Conservation (phyloP, 2,797 vertebrate genomes). For the Chlorospingus flavigularis region DNA sequence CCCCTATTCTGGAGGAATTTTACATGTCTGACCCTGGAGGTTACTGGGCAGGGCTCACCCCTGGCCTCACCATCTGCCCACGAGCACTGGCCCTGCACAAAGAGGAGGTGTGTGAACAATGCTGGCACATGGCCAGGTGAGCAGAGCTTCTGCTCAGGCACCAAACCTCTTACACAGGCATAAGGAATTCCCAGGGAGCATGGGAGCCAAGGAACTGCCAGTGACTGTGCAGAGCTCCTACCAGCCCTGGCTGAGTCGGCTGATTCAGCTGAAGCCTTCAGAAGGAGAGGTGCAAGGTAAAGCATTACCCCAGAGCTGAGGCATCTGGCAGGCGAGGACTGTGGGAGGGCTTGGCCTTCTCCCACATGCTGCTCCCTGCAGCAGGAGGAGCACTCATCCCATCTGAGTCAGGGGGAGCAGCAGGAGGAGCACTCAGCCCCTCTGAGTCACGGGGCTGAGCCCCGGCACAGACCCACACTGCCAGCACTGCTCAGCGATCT, state of each 20-base stretch:
- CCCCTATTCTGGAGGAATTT: neutral
- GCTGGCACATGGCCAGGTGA: neutral
- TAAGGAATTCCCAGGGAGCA: neutral
- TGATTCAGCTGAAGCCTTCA: neutral
- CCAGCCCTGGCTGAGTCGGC: neutral
- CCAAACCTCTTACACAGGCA: rapidly evolving
- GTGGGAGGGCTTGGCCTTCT: neutral
- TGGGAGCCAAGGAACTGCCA: neutral
- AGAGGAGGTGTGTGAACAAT: neutral
- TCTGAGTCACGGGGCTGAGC: neutral
- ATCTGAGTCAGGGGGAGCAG: neutral
- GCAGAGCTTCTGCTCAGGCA: neutral
- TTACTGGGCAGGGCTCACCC: neutral
- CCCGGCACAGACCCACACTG: rapidly evolving
- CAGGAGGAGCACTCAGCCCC: no score
- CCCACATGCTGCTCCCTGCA: neutral
- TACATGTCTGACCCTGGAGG: rapidly evolving
- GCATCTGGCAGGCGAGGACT: neutral
- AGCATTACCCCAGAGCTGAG: neutral
- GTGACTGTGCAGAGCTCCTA: neutral
- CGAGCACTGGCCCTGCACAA: rapidly evolving
- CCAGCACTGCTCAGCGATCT: neutral
- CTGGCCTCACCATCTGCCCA: rapidly evolving
- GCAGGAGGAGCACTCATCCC: neutral
- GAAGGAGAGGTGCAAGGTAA: neutral